Evolutionary conservation across 2,113 vertebrate species (phyloP).

Genomic region (Tetraodon nigroviridis): DNA sequence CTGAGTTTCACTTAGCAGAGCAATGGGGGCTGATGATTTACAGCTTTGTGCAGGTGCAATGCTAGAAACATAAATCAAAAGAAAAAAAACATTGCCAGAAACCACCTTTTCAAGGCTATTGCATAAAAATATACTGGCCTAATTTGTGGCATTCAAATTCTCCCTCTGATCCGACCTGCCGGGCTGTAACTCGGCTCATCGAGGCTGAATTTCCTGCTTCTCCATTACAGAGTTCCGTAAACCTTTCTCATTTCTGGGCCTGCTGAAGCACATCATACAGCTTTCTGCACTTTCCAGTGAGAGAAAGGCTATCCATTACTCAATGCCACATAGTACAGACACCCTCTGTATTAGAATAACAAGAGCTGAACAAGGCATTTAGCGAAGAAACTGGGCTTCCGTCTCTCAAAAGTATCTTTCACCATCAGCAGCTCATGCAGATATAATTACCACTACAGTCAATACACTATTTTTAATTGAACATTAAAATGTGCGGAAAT

Average conservation of each 20-base stretch:
- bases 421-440: conserved; percentile 14
- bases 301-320: conserved; percentile 62
- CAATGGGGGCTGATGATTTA: conserved; percentile 12
- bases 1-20: conserved; percentile 17
- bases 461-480: conserved; percentile 6
- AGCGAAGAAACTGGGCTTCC: conserved; percentile 18
- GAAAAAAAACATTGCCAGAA: conserved; percentile 1
- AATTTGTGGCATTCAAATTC: conserved; percentile 34
- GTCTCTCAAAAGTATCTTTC: background rate
- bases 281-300: conserved; percentile 33
- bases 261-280: conserved; percentile 51
- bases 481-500: conserved; percentile 8
- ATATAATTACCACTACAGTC: conserved; percentile 18
- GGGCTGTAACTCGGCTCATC: conserved; percentile 26
- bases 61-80: conserved; percentile 41
- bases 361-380: conserved; percentile 26
- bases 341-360: conserved; percentile 48
- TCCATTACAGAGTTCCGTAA: conserved; percentile 34
- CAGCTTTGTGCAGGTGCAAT: conserved; percentile 33
- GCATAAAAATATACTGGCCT: conserved; percentile 15
- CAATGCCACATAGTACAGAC: conserved; percentile 51
- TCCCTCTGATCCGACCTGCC: conserved; percentile 14
- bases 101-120: conserved; percentile 16
- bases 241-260: conserved; percentile 56
- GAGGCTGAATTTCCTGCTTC: conserved; percentile 24